Conservation (phyloP, 1,140 invertebrate genomes). For the Papilio dardanus region DNA sequence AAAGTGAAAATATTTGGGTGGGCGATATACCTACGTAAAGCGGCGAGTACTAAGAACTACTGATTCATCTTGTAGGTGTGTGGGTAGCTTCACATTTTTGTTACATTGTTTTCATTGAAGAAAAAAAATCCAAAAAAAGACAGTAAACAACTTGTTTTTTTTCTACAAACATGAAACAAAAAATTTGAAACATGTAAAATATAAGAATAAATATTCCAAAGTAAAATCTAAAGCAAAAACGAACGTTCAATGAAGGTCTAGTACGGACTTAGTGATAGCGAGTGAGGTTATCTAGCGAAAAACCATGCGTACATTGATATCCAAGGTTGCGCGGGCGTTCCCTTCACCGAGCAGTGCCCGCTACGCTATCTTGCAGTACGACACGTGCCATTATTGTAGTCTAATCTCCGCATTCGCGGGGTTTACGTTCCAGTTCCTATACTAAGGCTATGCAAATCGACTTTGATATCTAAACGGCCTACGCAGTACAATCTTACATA, state of each 20-base stretch:
- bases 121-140: too few species aligned
- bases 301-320: constrained; percentile 17
- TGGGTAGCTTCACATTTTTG: too few species aligned
- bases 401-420: too few species aligned
- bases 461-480: too few species aligned
- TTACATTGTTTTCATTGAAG: background rate
- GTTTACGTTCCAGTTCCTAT: too few species aligned
- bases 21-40: constrained; percentile 1
- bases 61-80: background rate
- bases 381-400: background rate
- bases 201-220: background rate
- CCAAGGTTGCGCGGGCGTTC: constrained; percentile 22
- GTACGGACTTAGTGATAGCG: background rate
- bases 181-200: background rate
- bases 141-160: too few species aligned
- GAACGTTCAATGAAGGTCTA: background rate
- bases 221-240: background rate
- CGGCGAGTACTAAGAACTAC: background rate
- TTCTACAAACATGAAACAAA: background rate
- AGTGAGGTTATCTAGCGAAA: constrained; percentile 22
- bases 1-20: constrained; percentile 10
- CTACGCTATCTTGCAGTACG: background rate
- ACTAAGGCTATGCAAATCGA: too few species aligned
- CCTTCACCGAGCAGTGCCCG: constrained; percentile 10
- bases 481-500: too few species aligned